Percentiles rank a stretch among this genome's conserved stretches.
These are phyloP conservation scores for Apistogramma diplotaenia DNA, from an alignment of 2,113 vertebrate species.

Conservation along the genomic window DNA sequence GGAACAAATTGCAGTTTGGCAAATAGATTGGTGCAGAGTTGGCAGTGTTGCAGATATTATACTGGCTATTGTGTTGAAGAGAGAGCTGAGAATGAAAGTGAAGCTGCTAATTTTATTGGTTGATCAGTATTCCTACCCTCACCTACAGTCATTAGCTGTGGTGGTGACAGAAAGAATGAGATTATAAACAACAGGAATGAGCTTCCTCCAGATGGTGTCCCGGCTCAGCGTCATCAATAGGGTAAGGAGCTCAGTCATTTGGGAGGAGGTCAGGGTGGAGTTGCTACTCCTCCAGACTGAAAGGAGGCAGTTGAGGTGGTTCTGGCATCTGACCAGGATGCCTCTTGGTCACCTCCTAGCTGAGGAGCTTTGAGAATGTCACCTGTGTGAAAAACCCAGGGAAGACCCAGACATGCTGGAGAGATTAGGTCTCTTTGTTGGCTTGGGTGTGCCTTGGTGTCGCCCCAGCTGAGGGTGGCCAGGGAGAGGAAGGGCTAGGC, in stretches of 20 bases:
- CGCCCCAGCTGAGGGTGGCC: neutral
- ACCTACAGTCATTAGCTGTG: neutral
- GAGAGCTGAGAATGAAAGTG: neutral
- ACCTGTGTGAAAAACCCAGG: neutral
- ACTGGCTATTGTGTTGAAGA: no score
- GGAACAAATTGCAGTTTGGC: no score
- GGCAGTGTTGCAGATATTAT: no score
- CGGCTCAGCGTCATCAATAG: neutral
- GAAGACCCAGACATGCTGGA: neutral
- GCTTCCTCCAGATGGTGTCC: neutral
- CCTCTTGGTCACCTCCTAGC: neutral
- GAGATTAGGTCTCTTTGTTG: neutral
- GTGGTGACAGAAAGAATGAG: neutral
- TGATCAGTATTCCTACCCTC: neutral
- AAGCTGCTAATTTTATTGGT: neutral
- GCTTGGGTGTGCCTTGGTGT: neutral
- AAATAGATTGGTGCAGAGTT: no score
- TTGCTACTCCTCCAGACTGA: neutral
- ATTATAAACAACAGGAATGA: rapidly evolving
- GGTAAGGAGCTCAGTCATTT: no score
- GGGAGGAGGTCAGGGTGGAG: neutral
- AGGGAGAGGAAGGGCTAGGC: neutral
- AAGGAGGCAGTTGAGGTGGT: neutral
- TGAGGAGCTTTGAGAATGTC: neutral
- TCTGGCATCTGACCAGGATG: neutral